A percentile compares a stretch with the other conserved stretches of the same genome.
Evolutionary conservation across 2,888 invertebrate genomes (phyloP).

Genomic region (Nymphalis urticae): DNA sequence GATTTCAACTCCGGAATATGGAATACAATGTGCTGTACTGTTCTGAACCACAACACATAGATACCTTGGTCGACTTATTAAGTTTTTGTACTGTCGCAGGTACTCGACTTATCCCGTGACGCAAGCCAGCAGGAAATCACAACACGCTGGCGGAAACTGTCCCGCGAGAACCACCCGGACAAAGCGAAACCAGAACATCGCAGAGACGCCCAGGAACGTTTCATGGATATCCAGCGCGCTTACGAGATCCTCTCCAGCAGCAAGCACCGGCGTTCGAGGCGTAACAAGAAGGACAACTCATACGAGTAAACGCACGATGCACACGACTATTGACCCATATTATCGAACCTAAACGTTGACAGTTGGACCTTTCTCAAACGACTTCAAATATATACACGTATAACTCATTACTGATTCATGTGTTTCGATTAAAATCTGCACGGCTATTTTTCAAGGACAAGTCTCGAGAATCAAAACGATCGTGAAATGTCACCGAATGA

Average conservation of each 20-base stretch:
- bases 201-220: constrained; percentile 88
- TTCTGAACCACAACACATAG: too few relatives aligned
- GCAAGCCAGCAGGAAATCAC: constrained; percentile 94
- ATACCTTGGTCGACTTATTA: too few relatives aligned
- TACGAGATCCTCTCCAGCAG: constrained; percentile 94
- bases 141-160: constrained; percentile 88
- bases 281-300: constrained; percentile 86
- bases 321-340: not conserved
- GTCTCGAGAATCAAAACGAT: too few relatives aligned
- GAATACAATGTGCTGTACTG: not conserved
- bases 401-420: too few relatives aligned
- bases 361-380: not conserved
- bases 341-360: not conserved
- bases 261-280: constrained; percentile 87
- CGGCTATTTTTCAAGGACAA: too few relatives aligned
- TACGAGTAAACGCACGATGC: constrained; percentile 46
- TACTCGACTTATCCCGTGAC: constrained; percentile 88
- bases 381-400: not conserved
- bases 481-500: too few relatives aligned
- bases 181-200: constrained; percentile 89
- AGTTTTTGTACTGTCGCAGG: constrained; percentile 62
- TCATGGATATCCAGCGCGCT: constrained; percentile 96
- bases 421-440: too few relatives aligned
- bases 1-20: too few relatives aligned
- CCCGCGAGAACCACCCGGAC: constrained; percentile 95